Conservation (phyloP, 2,113 vertebrate species). For the Cephalopholis sonnerati region DNA sequence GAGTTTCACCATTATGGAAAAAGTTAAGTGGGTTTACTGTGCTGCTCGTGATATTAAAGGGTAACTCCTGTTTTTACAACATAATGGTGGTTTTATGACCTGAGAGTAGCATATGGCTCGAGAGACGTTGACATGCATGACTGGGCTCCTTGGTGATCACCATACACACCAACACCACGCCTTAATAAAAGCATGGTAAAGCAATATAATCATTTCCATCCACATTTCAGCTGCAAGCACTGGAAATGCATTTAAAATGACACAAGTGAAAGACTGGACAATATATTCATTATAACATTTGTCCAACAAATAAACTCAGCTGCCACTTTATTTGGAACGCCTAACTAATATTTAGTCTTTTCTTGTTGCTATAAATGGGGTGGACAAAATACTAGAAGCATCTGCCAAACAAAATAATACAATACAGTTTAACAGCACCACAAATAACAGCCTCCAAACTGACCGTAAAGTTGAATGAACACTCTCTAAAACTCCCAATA, state of each 20-base stretch:
- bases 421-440: background rate
- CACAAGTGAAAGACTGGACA: background rate
- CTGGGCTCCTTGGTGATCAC: constrained; percentile 14
- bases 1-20: background rate
- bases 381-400: background rate
- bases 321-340: background rate
- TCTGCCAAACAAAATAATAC: background rate
- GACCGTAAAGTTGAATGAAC: too few species aligned
- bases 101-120: constrained; percentile 11
- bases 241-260: background rate
- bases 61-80: constrained; percentile 22
- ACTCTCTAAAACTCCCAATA: background rate
- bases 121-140: constrained; percentile 14
- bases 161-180: background rate
- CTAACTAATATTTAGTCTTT: background rate
- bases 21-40: constrained; percentile 7
- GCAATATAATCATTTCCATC: background rate
- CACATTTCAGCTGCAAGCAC: background rate
- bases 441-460: background rate
- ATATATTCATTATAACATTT: background rate
- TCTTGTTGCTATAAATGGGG: background rate
- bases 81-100: constrained; percentile 40
- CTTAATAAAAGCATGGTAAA: background rate
- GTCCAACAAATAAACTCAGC: background rate
- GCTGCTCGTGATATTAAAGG: background rate